Evolutionary conservation across 2,797 vertebrate genomes (phyloP), one percentile per base, ranked within the genome.

Genomic region (Oophaga sylvatica): DNA sequence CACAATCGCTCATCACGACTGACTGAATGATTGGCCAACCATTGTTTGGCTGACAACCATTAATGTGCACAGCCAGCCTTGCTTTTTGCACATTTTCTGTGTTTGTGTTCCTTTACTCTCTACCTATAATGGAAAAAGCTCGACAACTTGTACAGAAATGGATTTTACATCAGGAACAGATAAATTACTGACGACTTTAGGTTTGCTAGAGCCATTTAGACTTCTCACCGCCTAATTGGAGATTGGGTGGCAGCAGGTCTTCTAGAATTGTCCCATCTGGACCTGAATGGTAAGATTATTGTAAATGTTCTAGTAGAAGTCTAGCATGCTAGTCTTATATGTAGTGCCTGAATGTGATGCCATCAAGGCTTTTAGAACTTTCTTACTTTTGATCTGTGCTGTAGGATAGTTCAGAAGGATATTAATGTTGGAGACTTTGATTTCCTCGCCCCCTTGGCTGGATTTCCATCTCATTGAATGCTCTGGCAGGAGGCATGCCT

Each of bases 391-490:
- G 48, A 3, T 19, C 48, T 45, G 53, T 53, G 35, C 22, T 31
- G 11, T 29, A 56, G 45, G 70, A 82, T 87, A 16, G 26, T 26
- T 67, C 29, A 22, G 29, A 82, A 41, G 41, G 59, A 35, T 75
- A 45, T 45, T 73, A 29, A 31, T 60, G 41, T 26, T 45, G 80
- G 63, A 60, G 22, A 80, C 59, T 41, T 83, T 80, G 65, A 20
- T 81, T 81, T 81, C 57, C 26, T 71, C 68, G 79, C 65, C 83
- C 70, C 68, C 78, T 56, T 26, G 67, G 79, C 79, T 88, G 45
- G 15, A 53, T 88, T 88, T 88, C 82, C 87, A 65, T 88, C 65
- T 85, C 67, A 57, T 35, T 81, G 87, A 81, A 79, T 76, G 57
- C 82, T 84, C 41, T 56, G 41, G 60, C 77, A 76, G 70, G 35